Percentiles rank a stretch among this genome's conserved stretches.
These are phyloP conservation scores for Danio aesculapii DNA, from an alignment of 2,797 vertebrate species.

Conservation along the genomic window DNA sequence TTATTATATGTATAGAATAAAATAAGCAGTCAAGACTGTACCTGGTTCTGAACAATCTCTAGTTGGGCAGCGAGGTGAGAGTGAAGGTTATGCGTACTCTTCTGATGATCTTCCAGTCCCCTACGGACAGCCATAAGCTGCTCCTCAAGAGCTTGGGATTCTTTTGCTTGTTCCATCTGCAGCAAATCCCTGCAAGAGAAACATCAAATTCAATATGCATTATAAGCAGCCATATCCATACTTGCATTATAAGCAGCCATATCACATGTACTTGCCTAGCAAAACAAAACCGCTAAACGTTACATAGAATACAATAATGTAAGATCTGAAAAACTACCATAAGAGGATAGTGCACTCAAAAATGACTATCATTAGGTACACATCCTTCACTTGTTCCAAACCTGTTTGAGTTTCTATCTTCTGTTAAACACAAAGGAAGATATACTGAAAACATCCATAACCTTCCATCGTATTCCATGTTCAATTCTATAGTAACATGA, in stretches of 20 bases:
- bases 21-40: neutral
- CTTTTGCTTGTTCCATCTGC: conserved; percentile 55
- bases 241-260: neutral
- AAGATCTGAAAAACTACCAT: neutral
- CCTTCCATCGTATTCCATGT: no score
- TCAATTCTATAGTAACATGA: no score
- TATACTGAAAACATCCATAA: no score
- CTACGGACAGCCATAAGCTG: conserved; percentile 59
- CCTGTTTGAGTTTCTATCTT: no score
- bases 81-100: conserved; percentile 57
- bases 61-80: conserved; percentile 58
- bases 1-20: neutral
- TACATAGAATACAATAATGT: neutral
- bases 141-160: conserved; percentile 56
- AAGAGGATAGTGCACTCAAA: no score
- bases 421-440: no score
- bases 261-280: neutral
- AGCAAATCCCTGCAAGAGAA: conserved; percentile 54
- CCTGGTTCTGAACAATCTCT: conserved; percentile 57
- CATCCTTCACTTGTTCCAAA: no score
- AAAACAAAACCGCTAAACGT: neutral
- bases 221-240: neutral
- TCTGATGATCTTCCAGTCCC: conserved; percentile 66
- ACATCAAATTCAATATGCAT: neutral
- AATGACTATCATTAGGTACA: no score